Evolutionary conservation across 92 coral and sea anemone species (phyloP), one percentile per base, ranked within the genome.

Genomic region (Hydrozoanthus gracilis): DNA sequence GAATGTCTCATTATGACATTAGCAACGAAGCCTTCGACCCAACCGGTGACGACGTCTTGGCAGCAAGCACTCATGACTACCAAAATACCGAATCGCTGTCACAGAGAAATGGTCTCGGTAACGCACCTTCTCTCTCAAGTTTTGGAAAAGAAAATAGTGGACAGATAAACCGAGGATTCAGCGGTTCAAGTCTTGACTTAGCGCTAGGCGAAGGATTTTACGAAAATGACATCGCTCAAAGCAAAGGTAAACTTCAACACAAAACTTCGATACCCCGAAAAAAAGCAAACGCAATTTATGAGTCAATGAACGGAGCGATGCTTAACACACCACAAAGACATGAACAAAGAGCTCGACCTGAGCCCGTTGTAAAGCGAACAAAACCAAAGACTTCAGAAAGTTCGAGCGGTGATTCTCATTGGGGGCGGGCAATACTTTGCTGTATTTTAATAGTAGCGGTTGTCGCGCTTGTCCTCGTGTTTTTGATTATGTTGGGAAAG

Each of bases 401-500:
- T 12, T 14, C 76, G 45, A 69, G 66, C 14, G 71, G 74, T 2
- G 92, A 92, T 13, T 83, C 95, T 3, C 74, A 88, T 62, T 11
- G 88, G 2, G 79, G 87, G 71, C 92, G 89, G 13, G 44, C 92
- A 39, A 69, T 94, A 44, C 54, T 94, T 60, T 82, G 88, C 82
- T 83, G 86, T 18, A 94, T 94, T 68, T 89, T 94, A 52, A 10
- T 94, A 16, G 73, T 94, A 13, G 91, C 98, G 3, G 49, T 92
- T 45, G 17, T 75, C 0, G 91, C 95, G 8, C 86, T 94, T 6
- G 76, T 90, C 13, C 86, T 94, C 18, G 98, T 94, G 12, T 69
- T 92, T 2, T 55, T 94, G 55, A 90, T 94, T 39, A 90, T 94
- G 44, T 54, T 88, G 27, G 98, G 98, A 5, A 88, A 88, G 76